A percentile compares a stretch with the other conserved stretches of the same genome.
These are phyloP conservation scores for Vannuccia rotundouncinata DNA, from an alignment of 2,888 invertebrate species.

Conservation along the genomic window DNA sequence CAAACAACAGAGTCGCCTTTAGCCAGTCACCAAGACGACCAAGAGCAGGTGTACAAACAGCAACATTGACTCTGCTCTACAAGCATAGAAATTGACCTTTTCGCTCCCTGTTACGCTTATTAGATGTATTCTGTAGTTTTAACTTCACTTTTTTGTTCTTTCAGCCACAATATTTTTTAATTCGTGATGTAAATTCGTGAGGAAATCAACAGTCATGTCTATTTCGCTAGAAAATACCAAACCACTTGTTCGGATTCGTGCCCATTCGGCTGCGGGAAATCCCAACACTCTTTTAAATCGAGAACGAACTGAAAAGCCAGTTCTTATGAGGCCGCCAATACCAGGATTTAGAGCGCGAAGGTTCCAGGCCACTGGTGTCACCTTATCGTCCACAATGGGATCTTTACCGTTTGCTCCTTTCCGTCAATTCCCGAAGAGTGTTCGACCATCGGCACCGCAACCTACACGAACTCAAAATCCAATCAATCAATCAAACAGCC, in stretches of 20 bases:
- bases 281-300: not conserved
- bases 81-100: not conserved
- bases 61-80: not conserved
- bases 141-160: too few species aligned
- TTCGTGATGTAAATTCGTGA: not conserved
- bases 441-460: not conserved
- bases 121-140: not conserved
- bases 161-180: too few species aligned
- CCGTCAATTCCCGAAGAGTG: not conserved
- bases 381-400: not conserved
- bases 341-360: not conserved
- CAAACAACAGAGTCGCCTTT: not conserved
- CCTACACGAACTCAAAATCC: not conserved
- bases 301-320: slow-evolving; percentile 9
- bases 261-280: not conserved
- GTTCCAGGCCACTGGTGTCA: not conserved
- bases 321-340: not conserved
- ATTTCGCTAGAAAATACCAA: not conserved
- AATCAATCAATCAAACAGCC: not conserved
- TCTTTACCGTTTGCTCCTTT: not conserved
- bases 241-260: not conserved
- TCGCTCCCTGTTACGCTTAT: not conserved
- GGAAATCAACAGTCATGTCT: not conserved
- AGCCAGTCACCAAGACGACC: not conserved
- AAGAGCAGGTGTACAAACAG: not conserved